A percentile compares a stretch with the other conserved stretches of the same genome.
phyloP scores from a whole-genome alignment of 2,113 vertebrate species.

The Sinosuthora webbiana region DNA sequence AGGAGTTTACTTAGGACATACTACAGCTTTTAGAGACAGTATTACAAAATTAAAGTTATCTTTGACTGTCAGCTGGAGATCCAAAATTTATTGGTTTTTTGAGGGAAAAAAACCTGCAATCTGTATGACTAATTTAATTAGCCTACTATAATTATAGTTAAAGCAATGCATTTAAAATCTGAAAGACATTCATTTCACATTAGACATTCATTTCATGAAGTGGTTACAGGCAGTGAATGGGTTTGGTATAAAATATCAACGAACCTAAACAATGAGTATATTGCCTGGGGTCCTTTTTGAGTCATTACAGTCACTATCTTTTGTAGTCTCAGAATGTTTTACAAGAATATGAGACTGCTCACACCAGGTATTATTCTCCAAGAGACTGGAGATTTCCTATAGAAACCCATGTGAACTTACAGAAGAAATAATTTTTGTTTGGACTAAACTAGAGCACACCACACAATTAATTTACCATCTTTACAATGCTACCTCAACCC shows the following conservation, averaged over 20 bases:
- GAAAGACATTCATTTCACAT: not conserved
- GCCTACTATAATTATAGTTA: not conserved
- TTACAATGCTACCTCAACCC: not conserved
- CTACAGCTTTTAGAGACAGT: not conserved
- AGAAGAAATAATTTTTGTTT: not conserved
- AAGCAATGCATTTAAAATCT: not conserved
- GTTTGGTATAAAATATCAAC: not conserved
- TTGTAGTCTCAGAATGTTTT: not conserved
- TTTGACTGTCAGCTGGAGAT: not conserved
- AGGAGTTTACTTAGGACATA: not conserved
- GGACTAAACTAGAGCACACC: not conserved
- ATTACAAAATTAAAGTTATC: not conserved
- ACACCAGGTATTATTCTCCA: not conserved
- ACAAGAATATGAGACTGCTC: not conserved
- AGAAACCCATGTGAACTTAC: not conserved
- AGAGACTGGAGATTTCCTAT: not conserved
- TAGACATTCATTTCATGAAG: not conserved
- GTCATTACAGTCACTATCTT: not conserved
- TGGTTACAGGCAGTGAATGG: not conserved
- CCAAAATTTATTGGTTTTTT: not conserved
- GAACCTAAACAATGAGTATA: not conserved
- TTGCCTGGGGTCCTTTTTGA: not conserved
- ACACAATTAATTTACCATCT: not conserved
- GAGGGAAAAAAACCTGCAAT: not conserved
- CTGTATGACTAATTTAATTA: not conserved